These are phyloP conservation scores for Drosophila elegans DNA, from an alignment of 1,140 invertebrate genomes.

Conservation along the genomic window DNA sequence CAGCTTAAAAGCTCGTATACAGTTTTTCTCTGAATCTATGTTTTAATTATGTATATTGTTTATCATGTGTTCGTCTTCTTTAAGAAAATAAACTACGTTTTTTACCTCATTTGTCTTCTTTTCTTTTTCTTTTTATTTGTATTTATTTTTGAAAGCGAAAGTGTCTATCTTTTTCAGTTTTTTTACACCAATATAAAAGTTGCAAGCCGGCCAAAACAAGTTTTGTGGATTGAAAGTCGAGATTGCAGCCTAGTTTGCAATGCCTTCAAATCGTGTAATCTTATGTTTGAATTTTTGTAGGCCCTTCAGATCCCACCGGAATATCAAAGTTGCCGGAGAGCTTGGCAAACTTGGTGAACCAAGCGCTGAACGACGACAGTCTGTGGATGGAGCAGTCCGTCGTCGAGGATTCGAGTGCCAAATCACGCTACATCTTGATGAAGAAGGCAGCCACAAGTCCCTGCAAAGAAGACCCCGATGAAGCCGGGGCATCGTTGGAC, in stretches of 20 bases:
- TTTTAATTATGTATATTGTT: conserved; percentile 33
- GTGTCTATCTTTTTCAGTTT: conserved; percentile 22
- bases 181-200: neutral
- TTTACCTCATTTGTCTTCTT: conserved; percentile 42
- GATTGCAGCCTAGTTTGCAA: neutral
- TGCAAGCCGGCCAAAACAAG: conserved; percentile 1
- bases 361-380: conserved; percentile 63
- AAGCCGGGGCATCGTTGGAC: conserved; percentile 6
- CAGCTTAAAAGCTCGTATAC: conserved; percentile 25
- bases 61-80: conserved; percentile 35
- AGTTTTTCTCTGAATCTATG: conserved; percentile 33
- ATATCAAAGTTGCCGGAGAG: conserved; percentile 23
- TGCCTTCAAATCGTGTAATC: neutral
- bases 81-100: conserved; percentile 48
- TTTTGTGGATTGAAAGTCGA: neutral
- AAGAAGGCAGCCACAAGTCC: conserved; percentile 42
- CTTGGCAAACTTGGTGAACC: conserved; percentile 53
- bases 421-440: conserved; percentile 62
- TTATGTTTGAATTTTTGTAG: conserved; percentile 55
- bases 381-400: conserved; percentile 73
- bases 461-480: neutral
- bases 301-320: conserved; percentile 21
- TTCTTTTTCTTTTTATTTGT: conserved; percentile 20
- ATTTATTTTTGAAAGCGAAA: neutral
- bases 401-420: conserved; percentile 40